Conservation (phyloP, 2,797 vertebrate species). For the Chiloscyllium punctatum region DNA sequence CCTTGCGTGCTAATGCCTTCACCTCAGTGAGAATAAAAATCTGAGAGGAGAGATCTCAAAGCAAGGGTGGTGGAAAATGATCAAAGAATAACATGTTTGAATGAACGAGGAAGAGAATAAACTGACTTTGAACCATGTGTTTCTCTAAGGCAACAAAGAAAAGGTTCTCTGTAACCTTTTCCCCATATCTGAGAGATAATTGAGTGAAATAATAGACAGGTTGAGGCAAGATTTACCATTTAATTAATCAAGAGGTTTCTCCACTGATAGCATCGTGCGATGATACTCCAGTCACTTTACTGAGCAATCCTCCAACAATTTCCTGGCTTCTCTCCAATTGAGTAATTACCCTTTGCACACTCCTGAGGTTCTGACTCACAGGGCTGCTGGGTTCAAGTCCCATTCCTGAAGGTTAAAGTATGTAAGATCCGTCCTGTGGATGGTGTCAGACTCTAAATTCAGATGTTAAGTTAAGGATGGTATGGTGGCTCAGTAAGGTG, state of each 20-base stretch:
- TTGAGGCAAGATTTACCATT: conserved; percentile 5
- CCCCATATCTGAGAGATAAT: conserved; percentile 29
- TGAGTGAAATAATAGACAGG: conserved; percentile 32
- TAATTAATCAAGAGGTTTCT: background rate
- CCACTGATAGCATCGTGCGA: background rate
- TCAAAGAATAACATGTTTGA: background rate
- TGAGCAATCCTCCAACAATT: background rate
- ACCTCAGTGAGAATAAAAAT: background rate
- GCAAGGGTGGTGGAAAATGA: background rate
- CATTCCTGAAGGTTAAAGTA: background rate
- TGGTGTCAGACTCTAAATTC: too few species aligned
- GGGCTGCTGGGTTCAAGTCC: background rate
- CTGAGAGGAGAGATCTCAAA: too few species aligned
- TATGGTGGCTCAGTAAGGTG: too few species aligned
- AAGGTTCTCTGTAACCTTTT: background rate
- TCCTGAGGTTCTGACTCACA: background rate
- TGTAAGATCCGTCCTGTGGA: background rate
- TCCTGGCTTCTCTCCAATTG: background rate
- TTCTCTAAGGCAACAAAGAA: background rate
- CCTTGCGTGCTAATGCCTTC: background rate
- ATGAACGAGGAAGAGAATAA: background rate
- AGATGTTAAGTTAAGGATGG: background rate
- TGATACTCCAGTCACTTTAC: conserved; percentile 1
- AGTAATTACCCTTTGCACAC: background rate
- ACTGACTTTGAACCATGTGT: background rate